These are phyloP conservation scores for Antheraea pernyi DNA, from an alignment of 1,140 invertebrate genomes.

Conservation along the genomic window DNA sequence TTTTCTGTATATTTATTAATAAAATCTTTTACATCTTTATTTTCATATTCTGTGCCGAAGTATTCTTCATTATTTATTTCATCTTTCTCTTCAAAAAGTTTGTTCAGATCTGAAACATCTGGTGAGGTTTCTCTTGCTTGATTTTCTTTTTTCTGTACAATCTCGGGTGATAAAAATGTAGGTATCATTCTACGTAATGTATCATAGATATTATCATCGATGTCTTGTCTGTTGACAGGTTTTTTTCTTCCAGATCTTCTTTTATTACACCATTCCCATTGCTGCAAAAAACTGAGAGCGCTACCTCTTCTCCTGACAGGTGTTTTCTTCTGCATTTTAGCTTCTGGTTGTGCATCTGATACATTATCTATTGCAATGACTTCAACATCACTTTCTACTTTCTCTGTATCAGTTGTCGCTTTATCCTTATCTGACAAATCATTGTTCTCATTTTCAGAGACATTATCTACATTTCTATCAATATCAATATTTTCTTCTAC, in stretches of 20 bases:
- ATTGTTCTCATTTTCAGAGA: slow-evolving; percentile 68
- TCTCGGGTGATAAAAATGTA: slow-evolving; percentile 53
- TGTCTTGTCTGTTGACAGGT: slow-evolving; percentile 59
- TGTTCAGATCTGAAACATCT: slow-evolving; percentile 83
- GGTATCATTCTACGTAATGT: slow-evolving; percentile 82
- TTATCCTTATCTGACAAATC: slow-evolving; percentile 64
- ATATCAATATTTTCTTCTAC: slow-evolving; percentile 42
- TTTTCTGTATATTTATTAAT: slow-evolving; percentile 79
- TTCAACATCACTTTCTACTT: slow-evolving; percentile 64
- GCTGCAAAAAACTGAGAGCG: slow-evolving; percentile 83
- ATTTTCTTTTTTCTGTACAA: slow-evolving; percentile 63
- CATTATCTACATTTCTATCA: slow-evolving; percentile 52
- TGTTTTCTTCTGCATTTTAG: slow-evolving; percentile 78
- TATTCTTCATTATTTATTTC: slow-evolving; percentile 65
- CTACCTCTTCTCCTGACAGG: slow-evolving; percentile 83
- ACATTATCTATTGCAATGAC: slow-evolving; percentile 30
- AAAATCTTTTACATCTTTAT: slow-evolving; percentile 82
- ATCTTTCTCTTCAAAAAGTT: slow-evolving; percentile 81
- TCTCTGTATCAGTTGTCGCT: slow-evolving; percentile 63
- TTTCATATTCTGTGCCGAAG: slow-evolving; percentile 84
- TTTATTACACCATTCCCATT: slow-evolving; percentile 87
- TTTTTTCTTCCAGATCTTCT: slow-evolving; percentile 84
- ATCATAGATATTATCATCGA: slow-evolving; percentile 82
- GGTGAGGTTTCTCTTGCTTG: slow-evolving; percentile 80
- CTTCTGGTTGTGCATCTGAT: slow-evolving; percentile 37